A percentile compares a stretch with the other conserved stretches of the same genome.
phyloP scores from a whole-genome alignment of 2,888 invertebrate species.

The Tachina lurida region DNA sequence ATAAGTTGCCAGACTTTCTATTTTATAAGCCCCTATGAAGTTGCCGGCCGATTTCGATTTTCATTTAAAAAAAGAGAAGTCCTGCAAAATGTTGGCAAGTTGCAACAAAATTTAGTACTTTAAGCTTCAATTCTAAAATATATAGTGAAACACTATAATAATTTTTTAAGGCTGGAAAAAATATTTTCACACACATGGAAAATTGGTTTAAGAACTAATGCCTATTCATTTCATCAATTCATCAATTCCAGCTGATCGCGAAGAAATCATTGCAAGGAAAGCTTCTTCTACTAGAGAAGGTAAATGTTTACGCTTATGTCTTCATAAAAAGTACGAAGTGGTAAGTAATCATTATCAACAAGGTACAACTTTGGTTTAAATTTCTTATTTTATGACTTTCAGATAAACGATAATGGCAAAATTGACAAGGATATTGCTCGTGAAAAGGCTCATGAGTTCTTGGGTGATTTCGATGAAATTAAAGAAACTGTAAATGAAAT shows the following conservation, averaged over 20 bases:
- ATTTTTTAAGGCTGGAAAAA: too few relatives aligned
- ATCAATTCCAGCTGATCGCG: constrained; percentile 72
- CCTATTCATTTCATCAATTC: background rate
- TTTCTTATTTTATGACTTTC: background rate
- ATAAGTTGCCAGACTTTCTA: too few relatives aligned
- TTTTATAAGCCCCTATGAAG: too few relatives aligned
- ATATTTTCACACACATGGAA: too few relatives aligned
- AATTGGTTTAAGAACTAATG: too few relatives aligned
- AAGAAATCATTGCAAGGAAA: constrained; percentile 72
- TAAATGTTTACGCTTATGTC: constrained; percentile 78
- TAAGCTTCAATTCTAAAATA: too few relatives aligned
- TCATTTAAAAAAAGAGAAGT: too few relatives aligned
- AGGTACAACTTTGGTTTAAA: background rate
- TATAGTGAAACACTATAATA: too few relatives aligned
- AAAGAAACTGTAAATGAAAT: constrained; percentile 74
- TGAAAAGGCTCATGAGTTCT: constrained; percentile 72
- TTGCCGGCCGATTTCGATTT: too few relatives aligned
- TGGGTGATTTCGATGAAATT: constrained; percentile 73
- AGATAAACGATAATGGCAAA: constrained; percentile 76
- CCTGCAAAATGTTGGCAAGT: too few relatives aligned
- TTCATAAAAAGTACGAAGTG: constrained; percentile 75
- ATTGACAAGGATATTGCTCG: constrained; percentile 71
- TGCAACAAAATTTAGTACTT: too few relatives aligned
- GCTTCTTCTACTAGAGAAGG: constrained; percentile 74
- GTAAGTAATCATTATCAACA: constrained; percentile 50